Conservation (phyloP, 2,888 invertebrate genomes). For the Andrena fulva region DNA sequence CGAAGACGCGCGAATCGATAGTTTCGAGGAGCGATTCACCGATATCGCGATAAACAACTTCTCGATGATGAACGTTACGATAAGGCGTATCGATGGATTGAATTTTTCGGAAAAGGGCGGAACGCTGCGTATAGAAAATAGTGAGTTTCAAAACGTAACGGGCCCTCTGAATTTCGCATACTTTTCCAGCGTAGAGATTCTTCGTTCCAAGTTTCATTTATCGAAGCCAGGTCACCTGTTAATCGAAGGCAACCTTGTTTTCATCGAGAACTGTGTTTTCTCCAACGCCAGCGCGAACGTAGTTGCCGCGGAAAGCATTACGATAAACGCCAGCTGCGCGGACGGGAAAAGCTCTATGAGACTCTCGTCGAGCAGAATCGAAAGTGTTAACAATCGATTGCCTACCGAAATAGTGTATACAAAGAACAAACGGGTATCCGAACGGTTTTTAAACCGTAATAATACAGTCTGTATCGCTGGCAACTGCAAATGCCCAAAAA, state of each 20-base stretch:
- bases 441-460: constrained; percentile 61
- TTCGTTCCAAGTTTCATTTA: constrained; percentile 72
- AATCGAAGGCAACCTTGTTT: constrained; percentile 66
- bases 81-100: constrained; percentile 66
- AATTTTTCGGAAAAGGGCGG: constrained; percentile 70
- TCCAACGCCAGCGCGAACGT: constrained; percentile 75
- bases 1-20: constrained; percentile 69
- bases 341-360: constrained; percentile 77
- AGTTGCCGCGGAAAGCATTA: constrained; percentile 62
- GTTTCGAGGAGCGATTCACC: constrained; percentile 74
- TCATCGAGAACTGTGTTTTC: constrained; percentile 72
- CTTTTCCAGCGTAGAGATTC: constrained; percentile 71
- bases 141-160: constrained; percentile 66
- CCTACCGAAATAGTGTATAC: constrained; percentile 77
- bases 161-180: constrained; percentile 71
- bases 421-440: constrained; percentile 40
- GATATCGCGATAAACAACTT: constrained; percentile 64
- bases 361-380: constrained; percentile 69
- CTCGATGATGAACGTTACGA: constrained; percentile 72
- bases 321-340: constrained; percentile 74
- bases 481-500: constrained; percentile 75
- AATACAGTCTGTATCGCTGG: constrained; percentile 79
- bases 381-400: constrained; percentile 72
- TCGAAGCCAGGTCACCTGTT: constrained; percentile 69
- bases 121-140: constrained; percentile 68